Evolutionary conservation across 2,888 invertebrate genomes (phyloP), one percentile per base, ranked within the genome.

Genomic region (Epistrophella euchroma): DNA sequence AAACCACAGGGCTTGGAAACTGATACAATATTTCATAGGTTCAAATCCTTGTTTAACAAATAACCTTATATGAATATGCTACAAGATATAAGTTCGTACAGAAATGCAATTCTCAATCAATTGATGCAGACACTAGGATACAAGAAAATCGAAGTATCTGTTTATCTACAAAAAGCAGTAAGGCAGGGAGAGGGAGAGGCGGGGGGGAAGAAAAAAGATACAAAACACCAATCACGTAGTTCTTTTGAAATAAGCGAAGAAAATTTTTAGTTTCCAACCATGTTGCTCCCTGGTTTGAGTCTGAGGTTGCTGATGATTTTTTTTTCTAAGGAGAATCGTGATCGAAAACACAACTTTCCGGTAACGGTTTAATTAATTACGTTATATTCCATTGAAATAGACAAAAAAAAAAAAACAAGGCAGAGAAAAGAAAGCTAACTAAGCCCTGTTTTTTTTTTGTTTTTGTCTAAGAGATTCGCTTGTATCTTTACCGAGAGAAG

Each of bases 291-390:
- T 56, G 37, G 37, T 56, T 74, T 71, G 40, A 50, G 58, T 68
- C 9, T 64, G 81, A 71, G 64, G 58, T 52, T 79, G 58, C 32
- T 66, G 60, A 40, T 64, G 19, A n/a, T 37, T 50, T 68, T 72
- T 70, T 71, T 70, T 74, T 62, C 22, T 6, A 19, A 64, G 77
- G 56, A 81, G 82, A 86, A 78, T 86, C 86, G 86, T 86, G 88
- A 88, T 88, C 88, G 85, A 88, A 88, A 88, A 88, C 84, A 88
- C 88, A 88, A 88, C 88, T 88, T 88, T 88, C 85, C 81, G 85
- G 91, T 91, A 91, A 91, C 91, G 91, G 91, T 91, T 91, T 91
- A 91, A 91, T 91, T 91, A 91, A 91, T 91, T 91, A 91, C 90
- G 90, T 91, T 91, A 90, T 81, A 86, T 77, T 82, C 86, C 81